Evolutionary conservation across 2,888 invertebrate genomes (phyloP), one percentile per base, ranked within the genome.

Genomic region (Lacanobia oleracea): DNA sequence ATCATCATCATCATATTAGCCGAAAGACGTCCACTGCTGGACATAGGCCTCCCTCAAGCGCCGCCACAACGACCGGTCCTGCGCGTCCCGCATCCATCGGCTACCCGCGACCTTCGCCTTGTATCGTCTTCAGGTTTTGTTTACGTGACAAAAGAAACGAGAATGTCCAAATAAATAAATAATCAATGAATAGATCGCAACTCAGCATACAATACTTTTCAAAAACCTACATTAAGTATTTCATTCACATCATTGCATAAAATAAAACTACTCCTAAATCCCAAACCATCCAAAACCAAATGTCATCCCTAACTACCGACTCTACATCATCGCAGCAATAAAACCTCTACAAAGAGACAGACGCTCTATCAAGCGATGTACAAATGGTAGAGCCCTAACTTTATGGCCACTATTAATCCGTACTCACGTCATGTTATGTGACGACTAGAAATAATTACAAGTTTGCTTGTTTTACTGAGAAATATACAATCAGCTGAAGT

Each of bases 321-420:
- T 60, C 48, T 33, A 70, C 37, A 63, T 62, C 69, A 68, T 60
- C 18, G 54, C n/a, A 9, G 56, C 43, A 63, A 66, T 81, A 77
- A 80, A 80, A 70, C 73, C 65, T 63, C 59, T 54, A 67, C 60
- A 71, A 51, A 64, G 63, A 60, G 62, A 40, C 59, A 21, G 21
- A 57, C 51, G 61, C 67, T 67, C 70, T 79, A 73, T 79, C 40
- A 68, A 54, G 45, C 53, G 68, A 18, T 53, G 59, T 61, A 64
- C 45, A 60, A 23, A 68, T 66, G 51, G n/a, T 14, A 7, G 18
- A 37, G 33, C 27, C 51, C 45, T 59, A 14, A 71, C 64, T 78
- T 82, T 78, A 82, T 67, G 71, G 62, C 64, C 23, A 50, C 78
- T 62, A 67, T 80, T 69, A 77, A 72, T 82, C 70, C 78, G 57